Evolutionary conservation across 2,888 invertebrate species (phyloP).

Genomic region (Xanthorhoe spadicearia): DNA sequence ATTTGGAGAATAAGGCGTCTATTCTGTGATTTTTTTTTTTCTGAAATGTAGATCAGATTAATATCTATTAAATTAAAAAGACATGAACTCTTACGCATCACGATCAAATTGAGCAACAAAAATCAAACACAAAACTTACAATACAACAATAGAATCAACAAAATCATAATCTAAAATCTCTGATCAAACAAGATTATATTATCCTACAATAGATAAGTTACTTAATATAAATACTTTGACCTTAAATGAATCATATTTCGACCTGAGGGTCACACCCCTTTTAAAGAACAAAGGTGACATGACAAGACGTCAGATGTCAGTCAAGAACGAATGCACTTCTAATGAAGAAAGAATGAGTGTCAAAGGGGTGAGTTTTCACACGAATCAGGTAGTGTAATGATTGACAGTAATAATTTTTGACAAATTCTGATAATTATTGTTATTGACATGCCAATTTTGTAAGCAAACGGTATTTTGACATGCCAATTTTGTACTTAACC

Average conservation of each 20-base stretch:
- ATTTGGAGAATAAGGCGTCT: too few relatives aligned
- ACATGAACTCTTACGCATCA: neutral
- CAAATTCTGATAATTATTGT: constrained; percentile 23
- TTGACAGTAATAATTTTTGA: constrained; percentile 31
- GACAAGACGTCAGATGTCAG: constrained; percentile 62
- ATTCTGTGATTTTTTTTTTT: too few relatives aligned
- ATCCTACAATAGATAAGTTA: constrained; percentile 49
- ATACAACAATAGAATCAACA: constrained; percentile 53
- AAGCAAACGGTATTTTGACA: too few relatives aligned
- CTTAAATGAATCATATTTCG: constrained; percentile 60
- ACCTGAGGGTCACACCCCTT: constrained; percentile 61
- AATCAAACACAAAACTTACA: constrained; percentile 41
- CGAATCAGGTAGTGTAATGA: constrained; percentile 37
- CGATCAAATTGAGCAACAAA: constrained; percentile 23
- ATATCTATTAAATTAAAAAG: neutral
- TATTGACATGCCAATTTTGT: too few relatives aligned
- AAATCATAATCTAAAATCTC: constrained; percentile 47
- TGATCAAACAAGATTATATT: constrained; percentile 54
- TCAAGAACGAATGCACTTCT: constrained; percentile 65
- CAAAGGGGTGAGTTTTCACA: constrained; percentile 50
- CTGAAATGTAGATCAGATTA: too few relatives aligned
- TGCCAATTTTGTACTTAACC: too few relatives aligned
- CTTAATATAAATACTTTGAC: constrained; percentile 57
- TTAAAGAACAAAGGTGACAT: constrained; percentile 58
- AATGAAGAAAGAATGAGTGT: constrained; percentile 58